These are phyloP conservation scores for Turdus rufiventris DNA, from an alignment of 2,113 vertebrate species.

Conservation along the genomic window DNA sequence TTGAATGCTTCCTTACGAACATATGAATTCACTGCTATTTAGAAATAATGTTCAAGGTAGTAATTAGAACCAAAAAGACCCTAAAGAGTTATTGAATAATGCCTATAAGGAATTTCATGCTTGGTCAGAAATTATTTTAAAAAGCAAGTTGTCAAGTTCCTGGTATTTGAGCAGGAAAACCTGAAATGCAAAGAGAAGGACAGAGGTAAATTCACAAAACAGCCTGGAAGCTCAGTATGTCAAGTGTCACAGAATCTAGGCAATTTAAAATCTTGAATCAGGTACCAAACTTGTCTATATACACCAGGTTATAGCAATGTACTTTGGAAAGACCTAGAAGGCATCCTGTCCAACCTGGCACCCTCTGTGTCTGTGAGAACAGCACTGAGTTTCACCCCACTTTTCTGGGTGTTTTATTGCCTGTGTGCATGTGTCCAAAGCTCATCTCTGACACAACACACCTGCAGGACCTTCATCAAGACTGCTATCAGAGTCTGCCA, in stretches of 20 bases:
- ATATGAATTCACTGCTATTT: background rate
- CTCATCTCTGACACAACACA: accelerated
- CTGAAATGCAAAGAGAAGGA: background rate
- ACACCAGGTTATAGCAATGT: background rate
- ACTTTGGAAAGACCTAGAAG: background rate
- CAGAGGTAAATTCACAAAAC: background rate
- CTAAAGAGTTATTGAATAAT: background rate
- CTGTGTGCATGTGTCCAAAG: background rate
- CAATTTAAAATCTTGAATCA: background rate
- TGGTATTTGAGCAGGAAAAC: background rate
- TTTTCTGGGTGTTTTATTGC: background rate
- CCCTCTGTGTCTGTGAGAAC: background rate
- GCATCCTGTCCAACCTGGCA: background rate
- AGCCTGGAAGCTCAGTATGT: background rate
- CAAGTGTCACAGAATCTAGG: background rate
- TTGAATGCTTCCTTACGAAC: background rate
- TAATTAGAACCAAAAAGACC: background rate
- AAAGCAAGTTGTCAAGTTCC: background rate
- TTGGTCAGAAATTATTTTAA: background rate
- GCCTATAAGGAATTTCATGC: background rate
- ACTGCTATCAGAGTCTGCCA: background rate
- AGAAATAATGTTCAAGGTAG: background rate
- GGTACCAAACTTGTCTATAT: background rate
- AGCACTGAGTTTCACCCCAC: background rate
- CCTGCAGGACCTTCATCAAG: background rate